Evolutionary conservation across 2,888 invertebrate species (phyloP).

Genomic region (Xestia ashworthii): DNA sequence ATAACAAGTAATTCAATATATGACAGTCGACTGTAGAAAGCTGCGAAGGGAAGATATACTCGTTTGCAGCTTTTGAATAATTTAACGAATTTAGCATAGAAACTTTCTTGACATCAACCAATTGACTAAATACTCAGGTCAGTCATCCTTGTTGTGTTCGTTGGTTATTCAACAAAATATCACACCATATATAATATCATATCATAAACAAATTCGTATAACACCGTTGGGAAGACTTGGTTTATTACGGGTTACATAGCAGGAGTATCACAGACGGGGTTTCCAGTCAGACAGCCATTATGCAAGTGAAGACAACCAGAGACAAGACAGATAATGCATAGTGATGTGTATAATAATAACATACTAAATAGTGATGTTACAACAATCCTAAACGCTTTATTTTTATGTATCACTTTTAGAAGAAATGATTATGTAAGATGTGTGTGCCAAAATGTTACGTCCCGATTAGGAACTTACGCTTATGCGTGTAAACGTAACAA

Average conservation of each 20-base stretch:
- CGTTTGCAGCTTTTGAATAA: constrained; percentile 67
- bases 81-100: constrained; percentile 56
- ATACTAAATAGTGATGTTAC: no score
- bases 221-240: no score
- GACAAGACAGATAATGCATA: no score
- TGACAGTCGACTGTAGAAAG: constrained; percentile 66
- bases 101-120: constrained; percentile 59
- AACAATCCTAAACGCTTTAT: constrained; percentile 19
- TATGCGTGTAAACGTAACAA: constrained; percentile 25
- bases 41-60: constrained; percentile 64
- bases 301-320: no score
- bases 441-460: background rate
- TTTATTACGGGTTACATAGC: no score
- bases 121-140: constrained; percentile 46
- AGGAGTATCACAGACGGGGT: no score
- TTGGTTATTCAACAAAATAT: no score
- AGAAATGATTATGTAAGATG: background rate
- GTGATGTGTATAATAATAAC: no score
- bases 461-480: constrained; percentile 17
- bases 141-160: no score
- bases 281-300: no score
- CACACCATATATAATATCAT: no score
- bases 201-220: no score
- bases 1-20: constrained; percentile 41
- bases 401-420: background rate